phyloP scores from a whole-genome alignment of 1,140 invertebrate genomes.

The Thaumatotibia leucotreta region DNA sequence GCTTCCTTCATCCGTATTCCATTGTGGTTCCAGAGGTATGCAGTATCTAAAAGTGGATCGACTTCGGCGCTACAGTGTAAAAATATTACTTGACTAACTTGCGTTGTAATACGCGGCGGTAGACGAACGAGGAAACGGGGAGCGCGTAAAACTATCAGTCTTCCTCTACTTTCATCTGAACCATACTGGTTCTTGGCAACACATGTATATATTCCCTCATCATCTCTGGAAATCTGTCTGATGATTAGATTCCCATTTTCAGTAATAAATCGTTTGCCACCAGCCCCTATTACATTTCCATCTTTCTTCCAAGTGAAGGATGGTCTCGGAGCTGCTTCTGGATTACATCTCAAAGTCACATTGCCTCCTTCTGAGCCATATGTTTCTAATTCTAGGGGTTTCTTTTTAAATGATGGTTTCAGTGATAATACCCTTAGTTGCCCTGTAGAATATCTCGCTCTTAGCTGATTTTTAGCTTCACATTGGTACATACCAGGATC shows the following conservation, averaged over 20 bases:
- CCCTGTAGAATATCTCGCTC: conserved; percentile 90
- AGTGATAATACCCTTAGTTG: conserved; percentile 92
- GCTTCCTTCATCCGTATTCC: conserved; percentile 86
- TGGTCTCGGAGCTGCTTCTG: conserved; percentile 95
- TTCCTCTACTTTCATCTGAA: conserved; percentile 86
- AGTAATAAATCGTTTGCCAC: conserved; percentile 87
- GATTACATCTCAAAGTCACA: conserved; percentile 93
- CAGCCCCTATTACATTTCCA: conserved; percentile 86
- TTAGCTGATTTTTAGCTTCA: conserved; percentile 91
- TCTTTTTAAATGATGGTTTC: conserved; percentile 93
- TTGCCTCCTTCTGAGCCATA: conserved; percentile 95
- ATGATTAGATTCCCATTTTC: conserved; percentile 92
- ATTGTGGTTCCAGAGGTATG: conserved; percentile 94
- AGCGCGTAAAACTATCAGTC: conserved; percentile 88
- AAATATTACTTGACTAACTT: conserved; percentile 83
- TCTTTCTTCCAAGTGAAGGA: conserved; percentile 95
- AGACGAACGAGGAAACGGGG: conserved; percentile 84
- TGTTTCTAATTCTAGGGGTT: conserved; percentile 90
- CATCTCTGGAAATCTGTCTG: conserved; percentile 88
- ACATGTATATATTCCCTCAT: conserved; percentile 94
- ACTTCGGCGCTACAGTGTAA: conserved; percentile 88
- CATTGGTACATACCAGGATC: conserved; percentile 99
- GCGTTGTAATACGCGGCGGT: conserved; percentile 79
- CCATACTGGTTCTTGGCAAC: conserved; percentile 91
- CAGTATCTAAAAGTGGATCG: conserved; percentile 90